Conservation (phyloP, 1,140 invertebrate species). For the Nasonia longicornis region DNA sequence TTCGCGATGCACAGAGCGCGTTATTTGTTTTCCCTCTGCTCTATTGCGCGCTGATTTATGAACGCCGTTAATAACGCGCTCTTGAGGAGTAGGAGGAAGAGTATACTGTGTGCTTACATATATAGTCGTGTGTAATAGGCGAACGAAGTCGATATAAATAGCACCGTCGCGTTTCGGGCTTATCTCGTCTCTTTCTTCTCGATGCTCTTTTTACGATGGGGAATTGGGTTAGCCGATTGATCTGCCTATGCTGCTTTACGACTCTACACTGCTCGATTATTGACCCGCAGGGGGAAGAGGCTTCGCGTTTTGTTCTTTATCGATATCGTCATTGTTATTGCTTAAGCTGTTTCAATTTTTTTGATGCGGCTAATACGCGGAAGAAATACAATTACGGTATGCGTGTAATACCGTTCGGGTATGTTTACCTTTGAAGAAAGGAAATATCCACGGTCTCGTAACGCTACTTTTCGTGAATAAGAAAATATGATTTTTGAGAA, state of each 20-base stretch:
- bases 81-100: neutral
- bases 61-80: constrained; percentile 25
- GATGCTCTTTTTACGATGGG: constrained; percentile 14
- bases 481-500: neutral
- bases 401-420: neutral
- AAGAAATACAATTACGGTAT: neutral
- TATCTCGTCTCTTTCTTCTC: constrained; percentile 26
- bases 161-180: neutral
- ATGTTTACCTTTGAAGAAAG: neutral
- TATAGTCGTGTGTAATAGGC: no score
- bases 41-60: constrained; percentile 25
- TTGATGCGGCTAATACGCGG: neutral
- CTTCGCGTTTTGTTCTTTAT: neutral
- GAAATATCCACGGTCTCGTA: neutral
- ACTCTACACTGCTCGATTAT: neutral
- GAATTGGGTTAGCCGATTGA: constrained; percentile 35
- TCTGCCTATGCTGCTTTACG: neutral
- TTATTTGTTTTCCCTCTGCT: neutral
- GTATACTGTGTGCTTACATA: no score
- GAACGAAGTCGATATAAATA: constrained; percentile 4
- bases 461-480: neutral
- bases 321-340: neutral
- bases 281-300: neutral
- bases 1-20: neutral
- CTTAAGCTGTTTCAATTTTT: neutral